Conservation (phyloP, 2,797 vertebrate species). For the Malacoraja senta region DNA sequence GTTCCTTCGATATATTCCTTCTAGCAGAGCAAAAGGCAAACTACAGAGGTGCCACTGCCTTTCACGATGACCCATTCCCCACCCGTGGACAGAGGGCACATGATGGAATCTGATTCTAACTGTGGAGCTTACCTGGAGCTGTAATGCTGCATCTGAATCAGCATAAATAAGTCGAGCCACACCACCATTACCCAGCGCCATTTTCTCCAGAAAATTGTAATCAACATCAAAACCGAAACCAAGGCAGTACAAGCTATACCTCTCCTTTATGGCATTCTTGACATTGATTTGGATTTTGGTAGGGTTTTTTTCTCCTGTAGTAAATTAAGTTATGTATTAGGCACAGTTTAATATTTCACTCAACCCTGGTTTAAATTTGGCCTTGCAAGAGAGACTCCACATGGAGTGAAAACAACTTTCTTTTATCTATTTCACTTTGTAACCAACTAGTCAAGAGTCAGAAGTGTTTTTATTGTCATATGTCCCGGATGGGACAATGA, state of each 20-base stretch:
- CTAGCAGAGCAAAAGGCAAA: neutral
- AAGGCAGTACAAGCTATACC: slow-evolving; percentile 77
- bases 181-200: slow-evolving; percentile 75
- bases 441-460: neutral
- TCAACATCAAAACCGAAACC: slow-evolving; percentile 84
- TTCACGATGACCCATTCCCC: neutral
- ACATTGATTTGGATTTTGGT: slow-evolving; percentile 64
- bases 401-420: neutral
- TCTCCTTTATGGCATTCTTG: slow-evolving; percentile 56
- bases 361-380: neutral
- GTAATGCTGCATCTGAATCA: slow-evolving; percentile 76
- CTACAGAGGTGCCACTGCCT: neutral
- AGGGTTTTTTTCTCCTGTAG: slow-evolving; percentile 60
- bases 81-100: neutral
- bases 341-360: neutral
- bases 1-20: neutral
- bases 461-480: too few relatives aligned
- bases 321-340: slow-evolving; percentile 12
- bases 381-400: neutral
- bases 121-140: slow-evolving; percentile 71
- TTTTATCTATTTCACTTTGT: neutral
- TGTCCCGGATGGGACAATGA: too few relatives aligned
- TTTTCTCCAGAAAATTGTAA: slow-evolving; percentile 79
- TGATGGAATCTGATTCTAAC: neutral
- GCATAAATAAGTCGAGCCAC: slow-evolving; percentile 77